A percentile compares a stretch with the other conserved stretches of the same genome.
Conservation (phyloP, 53 echinoderm and acorn worm genomes). For the Astropecten irregularis region DNA sequence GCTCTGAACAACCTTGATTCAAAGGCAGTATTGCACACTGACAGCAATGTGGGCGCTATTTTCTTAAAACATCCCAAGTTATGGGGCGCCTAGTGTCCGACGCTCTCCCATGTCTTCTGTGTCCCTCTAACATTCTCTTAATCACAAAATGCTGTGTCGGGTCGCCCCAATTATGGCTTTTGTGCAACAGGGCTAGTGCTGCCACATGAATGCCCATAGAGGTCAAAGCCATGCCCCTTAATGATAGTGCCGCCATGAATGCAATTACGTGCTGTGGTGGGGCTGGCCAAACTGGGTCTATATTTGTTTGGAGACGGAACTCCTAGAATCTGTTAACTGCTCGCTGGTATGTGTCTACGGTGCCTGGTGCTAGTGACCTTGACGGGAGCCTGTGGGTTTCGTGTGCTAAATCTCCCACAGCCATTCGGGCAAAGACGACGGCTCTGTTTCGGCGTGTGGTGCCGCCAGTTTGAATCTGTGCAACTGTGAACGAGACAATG, state of each 20-base stretch:
- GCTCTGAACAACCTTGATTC: too few relatives aligned
- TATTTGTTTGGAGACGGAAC: neutral
- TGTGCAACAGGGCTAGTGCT: neutral
- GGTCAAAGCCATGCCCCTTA: neutral
- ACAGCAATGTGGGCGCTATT: neutral
- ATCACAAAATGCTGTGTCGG: neutral
- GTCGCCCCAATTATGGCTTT: constrained; percentile 19
- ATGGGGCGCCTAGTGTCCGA: neutral
- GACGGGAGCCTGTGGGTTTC: constrained; percentile 41
- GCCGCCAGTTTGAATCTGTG: neutral
- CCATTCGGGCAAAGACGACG: neutral
- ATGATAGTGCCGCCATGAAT: neutral
- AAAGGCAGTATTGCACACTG: neutral
- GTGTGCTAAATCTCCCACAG: constrained; percentile 20
- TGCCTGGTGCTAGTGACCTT: constrained; percentile 18
- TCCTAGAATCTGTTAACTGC: too few relatives aligned
- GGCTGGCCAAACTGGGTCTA: constrained; percentile 5
- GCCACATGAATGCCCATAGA: neutral
- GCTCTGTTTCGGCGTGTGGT: neutral
- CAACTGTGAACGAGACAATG: constrained; percentile 55
- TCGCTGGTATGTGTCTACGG: constrained; percentile 15
- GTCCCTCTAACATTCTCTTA: neutral
- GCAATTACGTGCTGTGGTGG: neutral
- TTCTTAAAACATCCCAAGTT: neutral
- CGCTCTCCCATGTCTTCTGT: neutral